Conservation (phyloP, 2,797 vertebrate genomes). For the Rhincodon typus region DNA sequence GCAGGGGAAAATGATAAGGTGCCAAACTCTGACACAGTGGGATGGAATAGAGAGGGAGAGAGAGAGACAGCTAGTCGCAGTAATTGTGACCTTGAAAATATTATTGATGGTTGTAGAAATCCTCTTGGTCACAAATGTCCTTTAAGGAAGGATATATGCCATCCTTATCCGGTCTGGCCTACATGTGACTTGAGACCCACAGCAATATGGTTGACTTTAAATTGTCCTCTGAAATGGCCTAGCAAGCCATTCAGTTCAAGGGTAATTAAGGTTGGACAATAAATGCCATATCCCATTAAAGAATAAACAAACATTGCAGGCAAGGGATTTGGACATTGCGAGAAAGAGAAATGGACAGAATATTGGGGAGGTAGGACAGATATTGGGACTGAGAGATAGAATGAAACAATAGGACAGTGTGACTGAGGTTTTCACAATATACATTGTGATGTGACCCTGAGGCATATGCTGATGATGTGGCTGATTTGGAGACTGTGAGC, state of each 20-base stretch:
- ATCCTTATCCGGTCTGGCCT: background rate
- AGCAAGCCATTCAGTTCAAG: too few relatives aligned
- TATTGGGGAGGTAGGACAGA: background rate
- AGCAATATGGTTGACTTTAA: background rate
- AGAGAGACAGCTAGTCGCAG: too few relatives aligned
- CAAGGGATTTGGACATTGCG: too few relatives aligned
- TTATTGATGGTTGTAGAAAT: too few relatives aligned
- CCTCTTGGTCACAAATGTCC: background rate
- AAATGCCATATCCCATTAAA: background rate
- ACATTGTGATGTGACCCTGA: background rate
- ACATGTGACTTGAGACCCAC: background rate
- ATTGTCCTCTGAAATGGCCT: background rate
- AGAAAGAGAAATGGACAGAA: background rate
- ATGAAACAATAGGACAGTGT: background rate
- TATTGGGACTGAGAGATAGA: background rate
- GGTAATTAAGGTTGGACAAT: background rate
- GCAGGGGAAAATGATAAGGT: too few relatives aligned
- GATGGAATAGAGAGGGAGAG: too few relatives aligned
- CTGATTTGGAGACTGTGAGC: background rate
- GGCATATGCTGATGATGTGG: background rate
- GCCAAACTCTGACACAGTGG: too few relatives aligned
- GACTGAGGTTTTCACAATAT: background rate
- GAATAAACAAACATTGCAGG: background rate
- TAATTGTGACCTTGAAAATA: too few relatives aligned
- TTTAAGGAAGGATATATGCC: background rate